A percentile compares a stretch with the other conserved stretches of the same genome.
These are phyloP conservation scores for Caenorhabditis inopinata DNA, from an alignment of 1,140 invertebrate species.

Conservation along the genomic window DNA sequence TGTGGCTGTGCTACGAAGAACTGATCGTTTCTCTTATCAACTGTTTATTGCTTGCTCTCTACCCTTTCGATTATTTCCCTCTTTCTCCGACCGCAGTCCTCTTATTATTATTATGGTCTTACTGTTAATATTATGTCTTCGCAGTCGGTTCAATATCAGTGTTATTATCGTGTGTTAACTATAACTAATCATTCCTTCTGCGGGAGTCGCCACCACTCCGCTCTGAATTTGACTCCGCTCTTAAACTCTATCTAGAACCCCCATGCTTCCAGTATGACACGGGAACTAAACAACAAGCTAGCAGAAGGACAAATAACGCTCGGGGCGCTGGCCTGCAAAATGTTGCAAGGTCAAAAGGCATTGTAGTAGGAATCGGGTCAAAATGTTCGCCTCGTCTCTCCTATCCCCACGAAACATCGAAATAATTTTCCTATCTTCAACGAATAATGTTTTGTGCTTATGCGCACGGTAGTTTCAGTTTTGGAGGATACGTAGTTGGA, in stretches of 20 bases:
- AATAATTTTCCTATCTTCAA: too few relatives aligned
- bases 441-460: too few relatives aligned
- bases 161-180: not conserved
- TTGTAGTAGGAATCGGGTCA: slow-evolving; percentile 30
- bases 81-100: not conserved
- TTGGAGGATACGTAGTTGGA: too few relatives aligned
- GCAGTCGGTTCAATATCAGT: not conserved
- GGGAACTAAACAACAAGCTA: slow-evolving; percentile 10
- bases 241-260: too few relatives aligned
- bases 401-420: too few relatives aligned
- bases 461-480: not conserved
- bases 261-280: not conserved
- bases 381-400: slow-evolving; percentile 9
- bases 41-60: slow-evolving; percentile 18
- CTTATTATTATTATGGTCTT: slow-evolving; percentile 21
- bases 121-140: too few relatives aligned
- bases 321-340: not conserved
- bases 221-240: too few relatives aligned
- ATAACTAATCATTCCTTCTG: not conserved
- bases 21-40: slow-evolving; percentile 26
- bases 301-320: slow-evolving; percentile 11
- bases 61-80: not conserved
- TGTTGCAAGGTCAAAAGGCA: slow-evolving; percentile 30
- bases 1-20: slow-evolving; percentile 8
- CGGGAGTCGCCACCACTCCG: too few relatives aligned